Base-by-base conservation (phyloP, 2,888 invertebrate species). In the Callinectes sapidus region DNA sequence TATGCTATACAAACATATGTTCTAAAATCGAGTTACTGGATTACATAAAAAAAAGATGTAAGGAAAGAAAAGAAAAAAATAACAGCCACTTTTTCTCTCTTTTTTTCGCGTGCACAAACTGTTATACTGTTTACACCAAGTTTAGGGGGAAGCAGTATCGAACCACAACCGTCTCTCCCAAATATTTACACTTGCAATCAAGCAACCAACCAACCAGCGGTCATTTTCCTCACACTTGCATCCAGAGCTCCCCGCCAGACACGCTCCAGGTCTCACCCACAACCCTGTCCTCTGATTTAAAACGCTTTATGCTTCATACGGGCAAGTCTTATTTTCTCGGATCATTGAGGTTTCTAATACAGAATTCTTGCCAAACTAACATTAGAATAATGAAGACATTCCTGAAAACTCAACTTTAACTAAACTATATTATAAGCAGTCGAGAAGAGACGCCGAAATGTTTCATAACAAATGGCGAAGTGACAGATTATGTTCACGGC, bases 121-220 rank as follows among this genome's bases (percentile, higher is more conserved):
- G 71, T 28, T 71, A 28, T 71, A 71, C n/a, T 71, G 71, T 71
- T 71, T 71, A 71, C 71, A 71, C n/a, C n/a, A 28, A 23, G 28
- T 71, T 71, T 71, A 28, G 28, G 71, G 71, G 71, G 71, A n/a
- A 71, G 28, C 71, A 28, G n/a, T 71, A 71, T 71, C 71, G 71
- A 71, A n/a, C 71, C 71, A 71, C 71, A 28, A 71, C 71, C n/a
- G 71, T 71, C 28, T 71, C 6, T 28, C 2, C 28, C 71, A 71
- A 71, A 71, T 71, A 71, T 71, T 71, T 71, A 71, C 71, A 71
- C 71, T n/a, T 71, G 28, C 71, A 71, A 6, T 48, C 48, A 48
- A 48, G 48, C 48, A 48, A 48, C 48, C 48, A 48, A 48, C 48
- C 48, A 48, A 71, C 71, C 71, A 71, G n/a, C 71, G n/a, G n/a